These are phyloP conservation scores for Coranthus polyacanthus DNA, from an alignment of 2,797 vertebrate species.

Conservation along the genomic window DNA sequence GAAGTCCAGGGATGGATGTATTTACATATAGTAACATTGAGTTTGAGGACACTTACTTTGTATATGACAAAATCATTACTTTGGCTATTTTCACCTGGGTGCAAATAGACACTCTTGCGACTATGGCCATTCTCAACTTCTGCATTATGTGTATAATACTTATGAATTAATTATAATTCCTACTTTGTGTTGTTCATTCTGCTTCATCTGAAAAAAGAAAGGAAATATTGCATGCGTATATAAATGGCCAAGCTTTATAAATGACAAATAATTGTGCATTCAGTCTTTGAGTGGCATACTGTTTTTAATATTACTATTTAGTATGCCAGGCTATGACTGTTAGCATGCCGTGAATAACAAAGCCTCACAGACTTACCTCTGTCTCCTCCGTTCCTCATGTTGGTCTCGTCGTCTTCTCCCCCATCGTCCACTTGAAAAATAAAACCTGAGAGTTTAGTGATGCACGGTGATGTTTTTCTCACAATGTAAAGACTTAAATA, in stretches of 20 bases:
- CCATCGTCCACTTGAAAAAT: slow-evolving; percentile 87
- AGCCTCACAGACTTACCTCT: slow-evolving; percentile 87
- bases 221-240: slow-evolving; percentile 27
- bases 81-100: too few relatives aligned
- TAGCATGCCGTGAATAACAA: not conserved
- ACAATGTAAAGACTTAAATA: not conserved
- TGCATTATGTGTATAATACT: not conserved
- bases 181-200: slow-evolving; percentile 68
- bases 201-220: slow-evolving; percentile 67
- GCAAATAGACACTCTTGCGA: not conserved
- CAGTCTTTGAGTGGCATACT: not conserved
- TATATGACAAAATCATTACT: too few relatives aligned
- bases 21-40: too few relatives aligned
- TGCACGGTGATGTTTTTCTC: not conserved
- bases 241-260: not conserved
- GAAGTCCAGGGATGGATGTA: too few relatives aligned
- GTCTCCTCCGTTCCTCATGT: slow-evolving; percentile 93
- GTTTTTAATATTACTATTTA: not conserved
- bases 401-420: slow-evolving; percentile 88
- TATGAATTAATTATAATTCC: slow-evolving; percentile 49
- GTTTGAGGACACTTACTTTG: too few relatives aligned
- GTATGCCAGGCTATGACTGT: not conserved
- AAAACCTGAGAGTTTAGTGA: slow-evolving; percentile 33
- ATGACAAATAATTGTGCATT: not conserved
- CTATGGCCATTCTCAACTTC: not conserved